phyloP scores from a whole-genome alignment of 2,797 vertebrate species.

The Tarsius wallacei region DNA sequence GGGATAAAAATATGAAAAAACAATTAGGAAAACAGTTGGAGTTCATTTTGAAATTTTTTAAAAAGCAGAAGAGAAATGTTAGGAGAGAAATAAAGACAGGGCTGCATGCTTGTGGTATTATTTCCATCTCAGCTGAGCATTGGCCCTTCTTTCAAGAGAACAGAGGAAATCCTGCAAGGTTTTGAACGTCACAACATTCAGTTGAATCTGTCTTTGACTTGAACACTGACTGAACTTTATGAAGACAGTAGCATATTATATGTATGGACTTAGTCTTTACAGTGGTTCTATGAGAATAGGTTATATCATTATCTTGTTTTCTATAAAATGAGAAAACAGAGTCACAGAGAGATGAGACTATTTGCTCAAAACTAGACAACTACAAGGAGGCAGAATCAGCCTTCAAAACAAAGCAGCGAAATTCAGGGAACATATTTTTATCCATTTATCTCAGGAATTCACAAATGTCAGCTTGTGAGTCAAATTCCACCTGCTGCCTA shows the following conservation, averaged over 20 bases:
- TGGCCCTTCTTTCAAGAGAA: background rate
- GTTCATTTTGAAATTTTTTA: background rate
- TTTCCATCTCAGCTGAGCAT: background rate
- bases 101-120: background rate
- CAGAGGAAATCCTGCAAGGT: background rate
- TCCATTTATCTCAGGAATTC: background rate
- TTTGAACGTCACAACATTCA: background rate
- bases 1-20: background rate
- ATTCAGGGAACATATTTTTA: background rate
- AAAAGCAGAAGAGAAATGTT: background rate
- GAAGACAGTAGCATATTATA: background rate
- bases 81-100: background rate
- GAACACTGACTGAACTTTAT: background rate
- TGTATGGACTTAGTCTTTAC: background rate
- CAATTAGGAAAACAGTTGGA: background rate
- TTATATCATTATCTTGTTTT: background rate
- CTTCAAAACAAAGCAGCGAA: background rate
- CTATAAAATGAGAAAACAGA: background rate
- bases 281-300: background rate
- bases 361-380: background rate
- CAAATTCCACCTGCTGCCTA: background rate
- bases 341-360: background rate
- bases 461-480: background rate
- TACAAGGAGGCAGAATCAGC: background rate
- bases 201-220: background rate